phyloP scores from a whole-genome alignment of 1,140 invertebrate species.

The Drosophila miranda region DNA sequence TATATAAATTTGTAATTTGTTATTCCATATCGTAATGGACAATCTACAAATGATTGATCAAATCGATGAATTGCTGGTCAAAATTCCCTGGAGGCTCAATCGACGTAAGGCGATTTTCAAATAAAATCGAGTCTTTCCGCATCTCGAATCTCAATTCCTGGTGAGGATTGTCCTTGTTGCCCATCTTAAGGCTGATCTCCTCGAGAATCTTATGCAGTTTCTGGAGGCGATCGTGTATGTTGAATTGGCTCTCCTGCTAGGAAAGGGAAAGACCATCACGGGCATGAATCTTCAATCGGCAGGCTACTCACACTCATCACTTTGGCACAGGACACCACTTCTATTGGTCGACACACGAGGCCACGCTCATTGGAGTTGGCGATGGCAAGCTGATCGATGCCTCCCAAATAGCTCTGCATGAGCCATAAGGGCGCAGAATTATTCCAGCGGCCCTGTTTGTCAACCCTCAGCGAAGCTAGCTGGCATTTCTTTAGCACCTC shows the following conservation, averaged over 20 bases:
- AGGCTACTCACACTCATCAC: not conserved
- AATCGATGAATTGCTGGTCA: not conserved
- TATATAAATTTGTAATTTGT: no score
- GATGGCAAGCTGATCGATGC: not conserved
- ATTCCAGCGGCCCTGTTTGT: rapidly evolving
- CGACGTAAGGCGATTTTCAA: not conserved
- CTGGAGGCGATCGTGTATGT: not conserved
- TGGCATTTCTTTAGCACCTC: constrained; percentile 15
- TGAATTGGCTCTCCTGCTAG: no score
- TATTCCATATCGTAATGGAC: no score
- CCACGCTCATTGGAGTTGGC: not conserved
- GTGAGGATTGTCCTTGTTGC: not conserved
- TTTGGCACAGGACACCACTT: not conserved
- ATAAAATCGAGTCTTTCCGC: rapidly evolving
- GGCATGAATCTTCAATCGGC: no score
- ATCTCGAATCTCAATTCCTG: not conserved
- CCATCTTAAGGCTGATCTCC: not conserved
- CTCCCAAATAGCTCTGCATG: not conserved
- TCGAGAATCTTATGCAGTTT: not conserved
- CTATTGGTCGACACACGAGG: not conserved
- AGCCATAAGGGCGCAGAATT: constrained; percentile 2
- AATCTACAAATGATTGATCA: constrained; percentile 2
- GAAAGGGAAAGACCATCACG: no score
- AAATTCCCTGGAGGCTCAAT: not conserved
- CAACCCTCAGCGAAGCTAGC: not conserved